Evolutionary conservation across 1,140 invertebrate genomes (phyloP).

Genomic region (Zaprionus ghesquierei): DNA sequence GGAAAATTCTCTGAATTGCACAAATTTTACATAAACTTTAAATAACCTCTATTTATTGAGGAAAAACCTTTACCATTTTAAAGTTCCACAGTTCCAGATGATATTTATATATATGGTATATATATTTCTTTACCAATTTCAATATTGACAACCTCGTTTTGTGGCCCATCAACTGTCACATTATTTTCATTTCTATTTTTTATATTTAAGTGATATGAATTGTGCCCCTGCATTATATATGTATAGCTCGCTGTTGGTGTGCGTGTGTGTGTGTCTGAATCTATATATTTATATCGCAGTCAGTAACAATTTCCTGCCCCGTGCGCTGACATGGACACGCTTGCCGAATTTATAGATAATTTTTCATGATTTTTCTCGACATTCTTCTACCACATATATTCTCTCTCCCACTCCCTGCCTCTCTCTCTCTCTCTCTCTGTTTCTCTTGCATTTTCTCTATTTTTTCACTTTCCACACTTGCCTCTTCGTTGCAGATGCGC

Average conservation of each 20-base stretch:
- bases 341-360: conserved; percentile 78
- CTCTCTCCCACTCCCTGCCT: conserved; percentile 19
- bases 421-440: conserved; percentile 24
- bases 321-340: conserved; percentile 42
- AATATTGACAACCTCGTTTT: conserved; percentile 4
- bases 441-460: not conserved
- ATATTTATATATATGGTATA: not conserved
- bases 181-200: conserved; percentile 24
- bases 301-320: conserved; percentile 67
- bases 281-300: conserved; percentile 68
- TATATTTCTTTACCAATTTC: not conserved
- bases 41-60: too few species aligned
- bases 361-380: conserved; percentile 70
- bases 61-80: too few species aligned
- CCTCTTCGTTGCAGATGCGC: conserved; percentile 62
- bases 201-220: conserved; percentile 64
- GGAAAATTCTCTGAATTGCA: not conserved
- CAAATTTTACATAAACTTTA: too few species aligned
- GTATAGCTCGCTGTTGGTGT: not conserved
- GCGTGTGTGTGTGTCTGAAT: not conserved
- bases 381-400: not conserved
- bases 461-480: not conserved
- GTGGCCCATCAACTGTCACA: conserved; percentile 23
- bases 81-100: not conserved
- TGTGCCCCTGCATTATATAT: conserved; percentile 9